Evolutionary conservation across 1,140 invertebrate species (phyloP).

Genomic region (Saccostrea echinata): DNA sequence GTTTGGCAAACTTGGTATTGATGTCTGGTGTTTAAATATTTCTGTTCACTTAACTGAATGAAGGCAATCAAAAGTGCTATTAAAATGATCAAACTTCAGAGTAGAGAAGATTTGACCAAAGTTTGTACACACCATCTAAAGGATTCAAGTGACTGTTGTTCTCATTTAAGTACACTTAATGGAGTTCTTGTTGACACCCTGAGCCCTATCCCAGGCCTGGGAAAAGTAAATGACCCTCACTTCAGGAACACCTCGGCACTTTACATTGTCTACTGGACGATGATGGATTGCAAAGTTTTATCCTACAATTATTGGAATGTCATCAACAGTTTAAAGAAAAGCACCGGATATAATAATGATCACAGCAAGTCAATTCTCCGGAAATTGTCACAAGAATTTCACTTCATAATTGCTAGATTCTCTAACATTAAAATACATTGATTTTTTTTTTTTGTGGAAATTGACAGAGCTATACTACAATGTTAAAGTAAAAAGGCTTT

Average conservation of each 20-base stretch:
- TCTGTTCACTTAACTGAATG: background rate
- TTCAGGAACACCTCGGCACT: background rate
- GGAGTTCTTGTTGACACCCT: conserved; percentile 4
- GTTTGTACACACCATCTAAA: background rate
- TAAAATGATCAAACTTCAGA: background rate
- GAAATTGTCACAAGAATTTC: conserved; percentile 23
- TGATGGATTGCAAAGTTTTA: conserved; percentile 24
- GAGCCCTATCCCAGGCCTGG: background rate
- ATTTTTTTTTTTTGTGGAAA: conserved; percentile 40
- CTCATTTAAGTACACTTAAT: background rate
- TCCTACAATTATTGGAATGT: conserved; percentile 21
- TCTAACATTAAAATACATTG: conserved; percentile 30
- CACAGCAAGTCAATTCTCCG: conserved; percentile 16
- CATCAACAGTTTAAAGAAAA: conserved; percentile 21
- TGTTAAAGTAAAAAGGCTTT: conserved; percentile 24
- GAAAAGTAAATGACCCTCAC: conserved; percentile 19
- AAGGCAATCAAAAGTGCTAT: conserved; percentile 18
- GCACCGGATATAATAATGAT: conserved; percentile 13
- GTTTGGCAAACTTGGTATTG: background rate
- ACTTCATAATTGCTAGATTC: conserved; percentile 29
- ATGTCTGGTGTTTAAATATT: background rate
- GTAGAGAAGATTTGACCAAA: background rate
- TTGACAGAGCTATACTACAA: conserved; percentile 1
- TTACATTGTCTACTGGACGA: background rate
- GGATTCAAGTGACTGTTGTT: background rate